These are phyloP conservation scores for Anoplophora glabripennis DNA, from an alignment of 1,140 invertebrate genomes.

Conservation along the genomic window DNA sequence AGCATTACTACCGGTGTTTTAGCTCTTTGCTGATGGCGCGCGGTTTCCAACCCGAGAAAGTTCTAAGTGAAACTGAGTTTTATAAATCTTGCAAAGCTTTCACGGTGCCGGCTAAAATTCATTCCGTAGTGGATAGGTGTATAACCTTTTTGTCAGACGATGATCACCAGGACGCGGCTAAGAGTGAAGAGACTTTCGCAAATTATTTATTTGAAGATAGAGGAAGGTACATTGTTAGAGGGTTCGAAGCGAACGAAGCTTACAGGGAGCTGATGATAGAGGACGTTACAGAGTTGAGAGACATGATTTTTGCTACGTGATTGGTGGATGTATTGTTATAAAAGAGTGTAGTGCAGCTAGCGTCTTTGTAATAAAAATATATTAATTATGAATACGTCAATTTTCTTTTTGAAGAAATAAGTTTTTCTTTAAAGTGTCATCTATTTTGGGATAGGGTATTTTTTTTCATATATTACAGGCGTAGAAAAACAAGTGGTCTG, in stretches of 20 bases:
- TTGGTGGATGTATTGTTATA: no score
- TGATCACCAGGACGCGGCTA: background rate
- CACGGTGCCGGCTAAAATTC: background rate
- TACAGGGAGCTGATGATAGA: conserved; percentile 6
- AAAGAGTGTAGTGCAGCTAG: no score
- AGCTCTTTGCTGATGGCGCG: no score
- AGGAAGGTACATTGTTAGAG: background rate
- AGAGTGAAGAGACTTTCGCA: background rate
- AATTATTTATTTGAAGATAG: conserved; percentile 12
- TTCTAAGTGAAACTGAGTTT: conserved; percentile 7
- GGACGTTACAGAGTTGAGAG: conserved; percentile 4
- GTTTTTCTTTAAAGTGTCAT: no score
- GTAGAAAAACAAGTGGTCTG: no score
- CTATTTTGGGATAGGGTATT: no score
- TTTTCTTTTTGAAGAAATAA: no score
- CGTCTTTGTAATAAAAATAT: no score
- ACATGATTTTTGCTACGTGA: background rate
- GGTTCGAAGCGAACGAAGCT: background rate
- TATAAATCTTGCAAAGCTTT: background rate
- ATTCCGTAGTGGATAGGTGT: background rate
- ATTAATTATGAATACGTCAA: no score
- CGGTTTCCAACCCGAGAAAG: background rate
- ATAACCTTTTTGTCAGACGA: conserved; percentile 8
- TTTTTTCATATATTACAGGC: no score
- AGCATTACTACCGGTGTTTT: conserved; percentile 1